These are phyloP conservation scores for Druon quercuslanigerum DNA, from an alignment of 1,140 invertebrate genomes.

Conservation along the genomic window DNA sequence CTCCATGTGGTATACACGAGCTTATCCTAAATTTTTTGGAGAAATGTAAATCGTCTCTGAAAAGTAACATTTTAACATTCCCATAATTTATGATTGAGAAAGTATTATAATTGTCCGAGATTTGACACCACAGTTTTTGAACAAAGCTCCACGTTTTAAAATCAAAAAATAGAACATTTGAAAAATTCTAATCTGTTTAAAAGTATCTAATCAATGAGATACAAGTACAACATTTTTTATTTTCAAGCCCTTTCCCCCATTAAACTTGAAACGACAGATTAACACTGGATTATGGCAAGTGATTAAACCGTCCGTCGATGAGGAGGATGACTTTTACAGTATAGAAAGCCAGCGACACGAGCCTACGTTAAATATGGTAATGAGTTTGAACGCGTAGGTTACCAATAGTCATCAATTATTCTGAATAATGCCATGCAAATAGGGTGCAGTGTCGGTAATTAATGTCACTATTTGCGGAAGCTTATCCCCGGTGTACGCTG, in stretches of 20 bases:
- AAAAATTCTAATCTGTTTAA: no score
- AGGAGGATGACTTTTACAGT: neutral
- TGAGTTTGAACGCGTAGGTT: conserved; percentile 63
- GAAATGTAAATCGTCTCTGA: no score
- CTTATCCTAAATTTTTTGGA: no score
- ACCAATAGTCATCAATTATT: conserved; percentile 72
- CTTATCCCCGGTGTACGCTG: conserved; percentile 59
- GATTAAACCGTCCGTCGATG: neutral
- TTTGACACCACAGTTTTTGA: no score
- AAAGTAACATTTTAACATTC: no score
- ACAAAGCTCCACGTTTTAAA: no score
- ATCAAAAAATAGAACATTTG: no score
- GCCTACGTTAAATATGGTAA: conserved; percentile 63
- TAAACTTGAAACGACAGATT: neutral
- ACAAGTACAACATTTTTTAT: no score
- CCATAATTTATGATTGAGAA: no score
- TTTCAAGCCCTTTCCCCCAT: neutral
- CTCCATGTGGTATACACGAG: no score
- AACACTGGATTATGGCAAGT: conserved; percentile 4
- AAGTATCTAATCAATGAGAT: no score
- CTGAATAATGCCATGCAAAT: conserved; percentile 72
- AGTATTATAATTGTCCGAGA: no score
- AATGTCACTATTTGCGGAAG: conserved; percentile 70
- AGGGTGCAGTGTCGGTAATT: conserved; percentile 65
- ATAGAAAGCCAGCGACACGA: neutral